Percentiles rank a stretch among this genome's conserved stretches.
phyloP scores from a whole-genome alignment of 2,797 vertebrate species.

The Lithobates sylvaticus region DNA sequence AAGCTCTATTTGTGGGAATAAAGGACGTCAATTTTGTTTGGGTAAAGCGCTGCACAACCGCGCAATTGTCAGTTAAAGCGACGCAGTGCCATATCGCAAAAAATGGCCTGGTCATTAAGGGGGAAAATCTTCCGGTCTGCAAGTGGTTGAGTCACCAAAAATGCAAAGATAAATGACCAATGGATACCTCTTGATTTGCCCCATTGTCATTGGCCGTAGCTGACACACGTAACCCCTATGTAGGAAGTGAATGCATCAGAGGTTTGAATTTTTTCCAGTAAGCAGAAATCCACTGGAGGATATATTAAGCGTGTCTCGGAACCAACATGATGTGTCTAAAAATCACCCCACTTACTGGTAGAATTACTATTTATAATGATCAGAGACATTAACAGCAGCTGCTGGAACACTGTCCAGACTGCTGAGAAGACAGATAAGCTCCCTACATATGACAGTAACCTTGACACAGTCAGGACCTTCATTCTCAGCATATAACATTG shows the following conservation, averaged over 20 bases:
- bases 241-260: neutral
- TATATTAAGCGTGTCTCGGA: conserved; percentile 39
- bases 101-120: too few species aligned
- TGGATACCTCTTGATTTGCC: neutral
- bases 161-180: too few species aligned
- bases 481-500: neutral
- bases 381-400: conserved; percentile 41
- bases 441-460: conserved; percentile 13
- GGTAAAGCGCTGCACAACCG: too few species aligned
- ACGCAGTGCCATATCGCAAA: too few species aligned
- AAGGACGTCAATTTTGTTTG: too few species aligned
- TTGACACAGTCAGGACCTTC: neutral
- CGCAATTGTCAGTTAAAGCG: too few species aligned
- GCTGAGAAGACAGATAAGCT: conserved; percentile 3
- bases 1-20: too few species aligned
- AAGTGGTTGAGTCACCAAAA: too few species aligned
- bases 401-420: conserved; percentile 24
- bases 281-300: conserved; percentile 19
- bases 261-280: conserved; percentile 48
- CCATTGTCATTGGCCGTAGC: neutral
- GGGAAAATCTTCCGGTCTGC: too few species aligned
- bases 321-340: conserved; percentile 31
- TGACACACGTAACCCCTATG: neutral
- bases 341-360: conserved; percentile 52
- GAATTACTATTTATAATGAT: conserved; percentile 51